A percentile compares a stretch with the other conserved stretches of the same genome.
These are phyloP conservation scores for Meriones psammophilus DNA, from an alignment of 2,797 vertebrate genomes.

Conservation along the genomic window DNA sequence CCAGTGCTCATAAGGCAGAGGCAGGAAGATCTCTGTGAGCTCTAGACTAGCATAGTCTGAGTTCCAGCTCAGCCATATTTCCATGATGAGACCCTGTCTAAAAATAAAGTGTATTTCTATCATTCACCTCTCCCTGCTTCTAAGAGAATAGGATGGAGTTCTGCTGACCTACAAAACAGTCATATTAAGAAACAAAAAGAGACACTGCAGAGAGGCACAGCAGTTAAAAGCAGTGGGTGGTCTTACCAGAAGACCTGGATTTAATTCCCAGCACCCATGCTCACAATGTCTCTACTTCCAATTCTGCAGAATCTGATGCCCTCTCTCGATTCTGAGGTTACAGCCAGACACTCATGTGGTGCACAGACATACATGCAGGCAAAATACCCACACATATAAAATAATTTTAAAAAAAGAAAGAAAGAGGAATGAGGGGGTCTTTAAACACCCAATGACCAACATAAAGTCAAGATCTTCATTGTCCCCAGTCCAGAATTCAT, in stretches of 20 bases:
- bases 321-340: not conserved
- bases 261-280: not conserved
- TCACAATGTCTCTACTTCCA: not conserved
- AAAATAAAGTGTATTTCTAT: constrained; percentile 42
- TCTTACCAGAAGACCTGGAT: not conserved
- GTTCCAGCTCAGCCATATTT: not conserved
- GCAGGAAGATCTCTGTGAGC: not conserved
- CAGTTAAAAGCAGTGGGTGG: not conserved
- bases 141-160: not conserved
- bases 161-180: constrained; percentile 9
- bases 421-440: not conserved
- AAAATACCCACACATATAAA: not conserved
- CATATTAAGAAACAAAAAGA: not conserved
- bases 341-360: not conserved
- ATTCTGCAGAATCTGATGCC: not conserved
- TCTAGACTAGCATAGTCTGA: not conserved
- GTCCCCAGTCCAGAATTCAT: not conserved
- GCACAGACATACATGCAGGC: not conserved
- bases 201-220: not conserved
- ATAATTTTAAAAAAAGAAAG: not conserved
- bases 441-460: not conserved
- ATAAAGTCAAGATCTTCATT: not conserved
- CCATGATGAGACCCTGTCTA: not conserved
- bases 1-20: not conserved
- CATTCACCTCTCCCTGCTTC: constrained; percentile 8